Evolutionary conservation across 92 coral and sea anemone genomes (phyloP).

Genomic region (Siderastrea siderea): DNA sequence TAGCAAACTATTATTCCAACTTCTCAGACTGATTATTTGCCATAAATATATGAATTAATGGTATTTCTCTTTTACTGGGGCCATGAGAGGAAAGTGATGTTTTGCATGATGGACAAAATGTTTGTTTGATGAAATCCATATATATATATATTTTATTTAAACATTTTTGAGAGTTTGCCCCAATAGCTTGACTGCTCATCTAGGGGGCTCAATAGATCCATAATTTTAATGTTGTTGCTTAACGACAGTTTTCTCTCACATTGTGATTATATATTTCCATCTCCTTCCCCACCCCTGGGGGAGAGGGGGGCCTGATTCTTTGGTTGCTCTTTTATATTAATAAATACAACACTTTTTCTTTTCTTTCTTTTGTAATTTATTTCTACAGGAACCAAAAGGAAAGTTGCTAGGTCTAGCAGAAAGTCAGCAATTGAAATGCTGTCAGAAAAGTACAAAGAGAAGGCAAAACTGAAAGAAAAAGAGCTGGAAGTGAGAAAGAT

Average conservation of each 20-base stretch:
- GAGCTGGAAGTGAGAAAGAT: constrained; percentile 61
- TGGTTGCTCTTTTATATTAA: constrained; percentile 40
- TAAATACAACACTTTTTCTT: constrained; percentile 46
- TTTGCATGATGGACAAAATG: constrained; percentile 22
- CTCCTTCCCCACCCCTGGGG: constrained; percentile 65
- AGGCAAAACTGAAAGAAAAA: constrained; percentile 67
- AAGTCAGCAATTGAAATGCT: constrained; percentile 64
- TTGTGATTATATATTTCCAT: constrained; percentile 41
- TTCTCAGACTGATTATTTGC: constrained; percentile 54
- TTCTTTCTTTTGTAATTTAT: constrained; percentile 34
- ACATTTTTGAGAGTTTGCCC: constrained; percentile 20
- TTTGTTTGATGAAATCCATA: constrained; percentile 47
- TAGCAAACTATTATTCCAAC: constrained; percentile 52
- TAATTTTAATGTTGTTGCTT: constrained; percentile 59
- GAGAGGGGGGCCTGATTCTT: constrained; percentile 25
- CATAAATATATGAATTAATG: constrained; percentile 32
- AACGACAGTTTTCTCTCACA: constrained; percentile 51
- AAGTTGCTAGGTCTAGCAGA: constrained; percentile 42
- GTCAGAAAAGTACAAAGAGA: constrained; percentile 60
- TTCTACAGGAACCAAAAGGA: constrained; percentile 39
- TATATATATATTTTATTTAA: constrained; percentile 25
- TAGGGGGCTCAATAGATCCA: constrained; percentile 56
- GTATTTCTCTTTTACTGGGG: constrained; percentile 40
- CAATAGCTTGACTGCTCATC: constrained; percentile 58
- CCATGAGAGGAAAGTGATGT: constrained; percentile 33